Conservation (phyloP, 2,797 vertebrate genomes). For the Octomys mimax region DNA sequence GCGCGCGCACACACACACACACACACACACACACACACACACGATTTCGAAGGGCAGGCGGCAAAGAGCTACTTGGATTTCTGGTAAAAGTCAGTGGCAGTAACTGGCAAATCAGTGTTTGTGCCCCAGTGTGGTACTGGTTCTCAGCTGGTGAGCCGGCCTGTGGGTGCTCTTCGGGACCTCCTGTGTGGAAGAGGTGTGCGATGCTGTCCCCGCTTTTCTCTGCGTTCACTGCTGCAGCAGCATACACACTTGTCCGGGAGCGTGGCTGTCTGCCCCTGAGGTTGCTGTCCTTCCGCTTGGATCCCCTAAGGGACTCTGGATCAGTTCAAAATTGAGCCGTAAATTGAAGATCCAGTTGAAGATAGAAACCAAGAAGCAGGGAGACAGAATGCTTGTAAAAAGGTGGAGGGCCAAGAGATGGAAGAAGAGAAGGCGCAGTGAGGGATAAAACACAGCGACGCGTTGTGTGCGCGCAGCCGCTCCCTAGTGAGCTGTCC, state of each 20-base stretch:
- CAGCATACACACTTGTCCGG: not conserved
- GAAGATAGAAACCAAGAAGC: not conserved
- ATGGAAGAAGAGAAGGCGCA: not conserved
- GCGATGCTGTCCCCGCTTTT: not conserved
- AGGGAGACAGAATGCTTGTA: not conserved
- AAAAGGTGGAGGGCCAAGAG: not conserved
- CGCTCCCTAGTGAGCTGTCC: not conserved
- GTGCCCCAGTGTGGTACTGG: not conserved
- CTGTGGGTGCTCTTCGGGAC: not conserved
- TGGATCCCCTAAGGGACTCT: not conserved
- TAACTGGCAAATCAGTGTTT: not conserved
- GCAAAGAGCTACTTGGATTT: not conserved
- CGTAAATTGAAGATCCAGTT: not conserved
- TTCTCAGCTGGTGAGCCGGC: not conserved
- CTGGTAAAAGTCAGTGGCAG: not conserved
- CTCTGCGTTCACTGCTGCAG: not conserved
- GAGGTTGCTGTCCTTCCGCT: slow-evolving; percentile 4
- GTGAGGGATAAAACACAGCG: not conserved
- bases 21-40: not conserved
- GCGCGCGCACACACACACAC: too few species aligned
- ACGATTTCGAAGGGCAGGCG: not conserved
- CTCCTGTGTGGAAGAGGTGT: not conserved
- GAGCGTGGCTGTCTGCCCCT: not conserved
- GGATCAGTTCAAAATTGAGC: not conserved
- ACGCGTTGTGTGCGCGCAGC: fast-evolving